Percentiles rank a stretch among this genome's conserved stretches.
These are phyloP conservation scores for Calameuta pallipes DNA, from an alignment of 2,888 invertebrate species.

Conservation along the genomic window DNA sequence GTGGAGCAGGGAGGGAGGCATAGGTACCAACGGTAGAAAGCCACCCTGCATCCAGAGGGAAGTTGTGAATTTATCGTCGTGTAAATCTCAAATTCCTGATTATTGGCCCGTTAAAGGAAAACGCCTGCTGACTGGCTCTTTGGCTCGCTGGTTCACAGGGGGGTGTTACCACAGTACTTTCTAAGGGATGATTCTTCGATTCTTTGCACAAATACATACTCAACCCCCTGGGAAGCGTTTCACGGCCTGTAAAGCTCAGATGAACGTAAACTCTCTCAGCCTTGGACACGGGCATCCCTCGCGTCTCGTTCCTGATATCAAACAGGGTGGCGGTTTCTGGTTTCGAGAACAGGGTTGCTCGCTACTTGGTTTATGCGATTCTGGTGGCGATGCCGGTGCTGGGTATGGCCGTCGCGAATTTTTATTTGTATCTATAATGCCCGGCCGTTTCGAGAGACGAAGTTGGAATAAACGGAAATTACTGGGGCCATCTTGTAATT, in stretches of 20 bases:
- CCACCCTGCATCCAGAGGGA: slow-evolving; percentile 16
- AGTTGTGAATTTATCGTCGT: slow-evolving; percentile 45
- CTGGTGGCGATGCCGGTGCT: too few relatives aligned
- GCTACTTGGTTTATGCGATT: too few relatives aligned
- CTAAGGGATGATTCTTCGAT: slow-evolving; percentile 1
- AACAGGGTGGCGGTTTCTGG: too few relatives aligned
- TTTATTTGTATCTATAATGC: slow-evolving; percentile 35
- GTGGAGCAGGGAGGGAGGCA: too few relatives aligned
- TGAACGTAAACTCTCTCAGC: not conserved
- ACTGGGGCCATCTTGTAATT: slow-evolving; percentile 67
- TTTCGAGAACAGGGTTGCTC: too few relatives aligned
- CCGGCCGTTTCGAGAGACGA: slow-evolving; percentile 50
- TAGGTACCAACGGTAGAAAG: too few relatives aligned
- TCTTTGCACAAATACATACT: not conserved
- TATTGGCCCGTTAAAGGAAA: slow-evolving; percentile 44
- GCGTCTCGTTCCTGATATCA: too few relatives aligned
- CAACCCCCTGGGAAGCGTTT: not conserved
- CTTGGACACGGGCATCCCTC: too few relatives aligned
- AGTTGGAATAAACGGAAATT: slow-evolving; percentile 66
- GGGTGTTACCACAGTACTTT: too few relatives aligned
- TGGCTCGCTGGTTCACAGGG: too few relatives aligned
- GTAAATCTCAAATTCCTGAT: slow-evolving; percentile 53
- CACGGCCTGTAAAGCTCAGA: slow-evolving; percentile 3
- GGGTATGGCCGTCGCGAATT: not conserved
- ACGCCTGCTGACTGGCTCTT: not conserved